A percentile compares a stretch with the other conserved stretches of the same genome.
phyloP scores from a whole-genome alignment of 2,113 vertebrate species.

The Upupa epops region DNA sequence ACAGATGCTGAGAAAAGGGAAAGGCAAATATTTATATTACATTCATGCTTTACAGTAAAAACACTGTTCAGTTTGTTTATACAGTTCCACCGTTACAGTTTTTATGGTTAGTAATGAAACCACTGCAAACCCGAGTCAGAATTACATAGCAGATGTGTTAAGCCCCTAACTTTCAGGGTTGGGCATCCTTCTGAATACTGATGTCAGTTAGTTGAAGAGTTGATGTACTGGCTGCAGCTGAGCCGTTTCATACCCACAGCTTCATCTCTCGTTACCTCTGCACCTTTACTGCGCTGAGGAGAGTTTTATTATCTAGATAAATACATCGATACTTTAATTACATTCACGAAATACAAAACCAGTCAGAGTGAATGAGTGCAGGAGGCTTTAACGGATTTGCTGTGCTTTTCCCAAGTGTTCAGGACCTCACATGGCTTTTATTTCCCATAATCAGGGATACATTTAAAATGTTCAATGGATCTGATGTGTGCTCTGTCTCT shows the following conservation, averaged over 20 bases:
- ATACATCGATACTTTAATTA: conserved; percentile 15
- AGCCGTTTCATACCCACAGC: not conserved
- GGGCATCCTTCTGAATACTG: conserved; percentile 36
- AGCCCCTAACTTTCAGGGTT: conserved; percentile 30
- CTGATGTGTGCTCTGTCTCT: conserved; percentile 47
- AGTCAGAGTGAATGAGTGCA: not conserved
- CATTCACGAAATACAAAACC: conserved; percentile 13
- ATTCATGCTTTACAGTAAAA: conserved; percentile 87
- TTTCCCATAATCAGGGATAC: conserved; percentile 32
- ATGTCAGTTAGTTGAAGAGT: not conserved
- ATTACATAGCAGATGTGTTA: conserved; percentile 83
- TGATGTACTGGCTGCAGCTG: not conserved
- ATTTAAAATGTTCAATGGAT: conserved; percentile 60
- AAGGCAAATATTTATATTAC: conserved; percentile 85
- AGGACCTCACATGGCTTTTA: not conserved
- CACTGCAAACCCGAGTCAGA: conserved; percentile 82
- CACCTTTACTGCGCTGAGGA: not conserved
- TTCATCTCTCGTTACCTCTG: not conserved
- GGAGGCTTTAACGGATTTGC: not conserved
- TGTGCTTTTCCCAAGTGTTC: conserved; percentile 21
- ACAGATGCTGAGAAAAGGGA: conserved; percentile 79
- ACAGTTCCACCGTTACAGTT: conserved; percentile 86
- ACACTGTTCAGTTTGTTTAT: conserved; percentile 88
- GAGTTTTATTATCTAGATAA: conserved; percentile 29
- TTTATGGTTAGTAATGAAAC: conserved; percentile 85